Evolutionary conservation across 2,797 vertebrate genomes (phyloP).

Genomic region (Protosalanx chinensis): DNA sequence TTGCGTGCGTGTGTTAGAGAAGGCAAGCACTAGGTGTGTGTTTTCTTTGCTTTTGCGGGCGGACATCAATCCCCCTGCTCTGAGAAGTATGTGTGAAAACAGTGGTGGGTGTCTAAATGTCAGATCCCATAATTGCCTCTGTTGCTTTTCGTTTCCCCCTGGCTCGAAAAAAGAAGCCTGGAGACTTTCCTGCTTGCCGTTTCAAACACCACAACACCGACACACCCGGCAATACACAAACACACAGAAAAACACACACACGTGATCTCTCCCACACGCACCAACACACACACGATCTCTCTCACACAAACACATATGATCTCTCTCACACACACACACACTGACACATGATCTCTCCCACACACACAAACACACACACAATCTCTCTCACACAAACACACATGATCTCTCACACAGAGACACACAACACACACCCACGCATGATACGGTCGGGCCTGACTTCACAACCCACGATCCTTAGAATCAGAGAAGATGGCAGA

Average conservation of each 20-base stretch:
- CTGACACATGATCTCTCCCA: background rate
- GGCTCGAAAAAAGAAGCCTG: conserved; percentile 38
- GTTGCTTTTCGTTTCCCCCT: conserved; percentile 43
- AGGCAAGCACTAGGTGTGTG: conserved; percentile 42
- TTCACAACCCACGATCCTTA: conserved; percentile 19
- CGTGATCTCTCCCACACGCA: background rate
- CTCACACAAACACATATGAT: no score
- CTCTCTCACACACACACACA: background rate
- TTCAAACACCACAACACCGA: conserved; percentile 30
- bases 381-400: background rate
- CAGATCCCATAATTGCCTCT: conserved; percentile 60
- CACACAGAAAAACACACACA: background rate
- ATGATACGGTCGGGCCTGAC: background rate
- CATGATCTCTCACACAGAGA: no score
- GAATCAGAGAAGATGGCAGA: background rate
- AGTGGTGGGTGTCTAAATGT: conserved; percentile 58
- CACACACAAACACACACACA: background rate
- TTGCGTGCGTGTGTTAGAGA: conserved; percentile 48
- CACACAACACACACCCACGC: background rate
- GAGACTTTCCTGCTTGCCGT: conserved; percentile 37
- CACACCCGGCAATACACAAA: background rate
- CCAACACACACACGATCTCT: background rate
- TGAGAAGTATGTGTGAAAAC: conserved; percentile 39
- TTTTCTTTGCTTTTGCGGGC: conserved; percentile 43
- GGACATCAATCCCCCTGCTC: conserved; percentile 45